Base-by-base conservation (phyloP, 1,140 invertebrate species). In the Sipha flava region DNA sequence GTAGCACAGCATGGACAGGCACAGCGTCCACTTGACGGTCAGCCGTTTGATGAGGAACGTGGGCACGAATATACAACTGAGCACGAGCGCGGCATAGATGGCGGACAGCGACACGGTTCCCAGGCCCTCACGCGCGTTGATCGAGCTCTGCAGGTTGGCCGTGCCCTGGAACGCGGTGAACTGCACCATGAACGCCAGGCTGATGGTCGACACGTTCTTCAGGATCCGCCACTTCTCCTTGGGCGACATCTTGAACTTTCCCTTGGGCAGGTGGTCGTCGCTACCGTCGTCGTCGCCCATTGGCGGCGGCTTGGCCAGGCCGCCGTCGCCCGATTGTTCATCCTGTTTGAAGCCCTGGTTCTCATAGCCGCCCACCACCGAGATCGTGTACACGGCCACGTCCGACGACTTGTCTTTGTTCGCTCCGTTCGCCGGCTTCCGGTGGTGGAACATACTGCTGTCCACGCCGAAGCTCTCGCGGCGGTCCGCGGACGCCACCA, bases 21-120 rank as follows among this genome's bases (percentile, higher is more conserved):
- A 95, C 18, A 98, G 88, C 0, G 96, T 98, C 94, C 95, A 96
- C 87, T 98, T 98, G 72, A 95, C 95, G 12, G 95, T 97, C 79
- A 98, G 88, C 83, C 92, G 89, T 83, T 93, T 93, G 83, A 96
- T 96, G 43, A 95, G 85, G 85, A 94, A 91, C 14, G 94, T 95
- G 9, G 96, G 95, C 23, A 98, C 89, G 86, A 98, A 96, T 85
- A 97, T 93, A 85, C 94, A 97, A 18, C 95, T 96, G 0, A 97
- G 87, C 23, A 98, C 92, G 40, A 97, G 88, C 6, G 94, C 92
- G 12, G 91, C 94, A 85, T 98, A 98, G 62, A 97, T 92, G 0
- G 94, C 92, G 75, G 93, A 92, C 34, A 96, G 86, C 0, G 94
- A 94, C 0, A 93, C 91, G 0, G 93, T 95, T 49, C 83, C 94